phyloP scores from a whole-genome alignment of 2,113 vertebrate species.

The Cyphomyrus plagiostoma region DNA sequence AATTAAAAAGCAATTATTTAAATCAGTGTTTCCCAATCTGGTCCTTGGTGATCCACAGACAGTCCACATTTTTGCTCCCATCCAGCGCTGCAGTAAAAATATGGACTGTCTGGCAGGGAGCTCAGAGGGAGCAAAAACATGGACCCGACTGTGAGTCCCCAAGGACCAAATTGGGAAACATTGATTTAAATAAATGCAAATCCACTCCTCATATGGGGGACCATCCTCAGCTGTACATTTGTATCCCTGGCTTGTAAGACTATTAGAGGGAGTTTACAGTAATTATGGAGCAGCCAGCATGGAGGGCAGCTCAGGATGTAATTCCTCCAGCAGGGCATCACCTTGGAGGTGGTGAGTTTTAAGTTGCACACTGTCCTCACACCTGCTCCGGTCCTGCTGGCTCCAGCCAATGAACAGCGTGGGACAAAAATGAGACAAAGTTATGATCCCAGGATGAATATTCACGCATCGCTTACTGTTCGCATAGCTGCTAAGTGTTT shows the following conservation, averaged over 20 bases:
- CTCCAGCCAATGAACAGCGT: constrained; percentile 18
- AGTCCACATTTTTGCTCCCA: too few species aligned
- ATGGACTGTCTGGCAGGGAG: neutral
- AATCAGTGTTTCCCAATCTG: too few species aligned
- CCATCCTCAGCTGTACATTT: neutral
- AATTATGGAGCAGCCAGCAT: neutral
- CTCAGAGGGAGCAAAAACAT: neutral
- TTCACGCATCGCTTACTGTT: constrained; percentile 30
- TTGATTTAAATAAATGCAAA: constrained; percentile 17
- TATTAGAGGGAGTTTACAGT: neutral
- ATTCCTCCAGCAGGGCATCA: neutral
- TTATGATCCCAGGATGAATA: constrained; percentile 33
- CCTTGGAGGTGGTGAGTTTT: neutral
- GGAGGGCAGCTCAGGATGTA: neutral
- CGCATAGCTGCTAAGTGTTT: constrained; percentile 28
- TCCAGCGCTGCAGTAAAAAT: neutral
- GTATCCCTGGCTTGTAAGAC: neutral
- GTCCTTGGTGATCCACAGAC: too few species aligned
- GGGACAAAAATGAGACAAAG: constrained; percentile 20
- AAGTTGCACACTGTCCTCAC: neutral
- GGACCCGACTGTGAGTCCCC: neutral
- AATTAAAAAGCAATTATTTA: constrained; percentile 17
- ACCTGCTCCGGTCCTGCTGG: neutral
- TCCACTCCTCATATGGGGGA: neutral
- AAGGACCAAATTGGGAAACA: neutral